phyloP scores from a whole-genome alignment of 2,888 invertebrate genomes.

The Coleophora deauratella region DNA sequence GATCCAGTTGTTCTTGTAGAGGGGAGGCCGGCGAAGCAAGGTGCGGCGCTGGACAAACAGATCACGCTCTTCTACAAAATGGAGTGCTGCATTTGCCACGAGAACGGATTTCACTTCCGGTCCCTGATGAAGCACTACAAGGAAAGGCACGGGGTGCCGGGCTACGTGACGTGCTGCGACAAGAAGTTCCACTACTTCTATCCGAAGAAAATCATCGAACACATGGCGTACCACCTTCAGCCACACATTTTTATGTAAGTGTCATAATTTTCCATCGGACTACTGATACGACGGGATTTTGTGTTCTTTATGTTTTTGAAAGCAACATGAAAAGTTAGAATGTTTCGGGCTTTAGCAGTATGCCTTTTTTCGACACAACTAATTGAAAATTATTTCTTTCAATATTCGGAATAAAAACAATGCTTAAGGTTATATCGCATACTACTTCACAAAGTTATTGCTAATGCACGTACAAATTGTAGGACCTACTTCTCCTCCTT shows the following conservation, averaged over 20 bases:
- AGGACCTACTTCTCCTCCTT: no score
- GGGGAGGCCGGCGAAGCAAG: slow-evolving; percentile 58
- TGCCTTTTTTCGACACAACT: no score
- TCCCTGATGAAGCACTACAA: slow-evolving; percentile 66
- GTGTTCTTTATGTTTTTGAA: no score
- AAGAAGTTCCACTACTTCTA: slow-evolving; percentile 68
- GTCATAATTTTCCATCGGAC: not conserved
- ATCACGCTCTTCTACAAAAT: slow-evolving; percentile 65
- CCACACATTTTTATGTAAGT: slow-evolving; percentile 64
- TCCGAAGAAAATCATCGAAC: slow-evolving; percentile 65
- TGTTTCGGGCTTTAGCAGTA: no score
- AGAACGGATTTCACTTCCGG: slow-evolving; percentile 55
- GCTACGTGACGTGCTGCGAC: slow-evolving; percentile 62
- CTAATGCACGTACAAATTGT: no score
- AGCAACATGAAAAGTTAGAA: no score
- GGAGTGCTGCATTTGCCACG: slow-evolving; percentile 67
- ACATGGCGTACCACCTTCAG: slow-evolving; percentile 65
- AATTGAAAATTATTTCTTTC: no score
- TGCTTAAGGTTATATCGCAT: no score
- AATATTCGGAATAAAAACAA: no score
- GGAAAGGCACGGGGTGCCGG: slow-evolving; percentile 64
- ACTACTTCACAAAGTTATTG: no score
- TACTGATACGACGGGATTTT: not conserved
- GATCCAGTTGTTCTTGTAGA: slow-evolving; percentile 54
- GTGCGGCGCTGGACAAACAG: slow-evolving; percentile 55